Conservation (phyloP, 2,888 invertebrate species). For the Mylabris sibirica region DNA sequence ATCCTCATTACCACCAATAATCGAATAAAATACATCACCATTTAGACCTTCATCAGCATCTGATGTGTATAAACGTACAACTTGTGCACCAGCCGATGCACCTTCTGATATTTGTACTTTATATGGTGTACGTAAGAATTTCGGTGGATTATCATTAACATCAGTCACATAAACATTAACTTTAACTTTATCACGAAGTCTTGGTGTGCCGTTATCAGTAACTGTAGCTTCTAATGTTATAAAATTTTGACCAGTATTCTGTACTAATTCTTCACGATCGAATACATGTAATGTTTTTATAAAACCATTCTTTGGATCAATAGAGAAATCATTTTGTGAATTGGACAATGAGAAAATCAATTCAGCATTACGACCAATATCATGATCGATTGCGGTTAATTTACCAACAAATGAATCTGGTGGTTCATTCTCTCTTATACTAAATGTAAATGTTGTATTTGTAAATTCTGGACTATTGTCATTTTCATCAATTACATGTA, state of each 20-base stretch:
- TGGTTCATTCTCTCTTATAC: constrained; percentile 86
- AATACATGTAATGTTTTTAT: constrained; percentile 85
- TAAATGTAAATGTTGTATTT: constrained; percentile 89
- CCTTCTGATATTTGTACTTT: constrained; percentile 91
- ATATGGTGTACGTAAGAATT: constrained; percentile 84
- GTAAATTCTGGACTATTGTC: constrained; percentile 94
- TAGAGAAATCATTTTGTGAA: constrained; percentile 81
- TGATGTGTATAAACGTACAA: constrained; percentile 84
- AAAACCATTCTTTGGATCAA: constrained; percentile 90
- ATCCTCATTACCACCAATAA: constrained; percentile 82
- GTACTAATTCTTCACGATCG: constrained; percentile 87
- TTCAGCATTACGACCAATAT: constrained; percentile 92
- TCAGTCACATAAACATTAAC: constrained; percentile 88
- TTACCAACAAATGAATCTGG: constrained; percentile 92
- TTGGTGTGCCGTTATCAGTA: constrained; percentile 80
- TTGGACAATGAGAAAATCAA: constrained; percentile 80
- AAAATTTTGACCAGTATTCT: constrained; percentile 78
- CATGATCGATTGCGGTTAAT: constrained; percentile 86
- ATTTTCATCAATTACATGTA: constrained; percentile 95
- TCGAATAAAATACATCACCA: constrained; percentile 86
- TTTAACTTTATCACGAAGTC: constrained; percentile 84
- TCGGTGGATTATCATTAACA: constrained; percentile 89
- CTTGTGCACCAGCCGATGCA: constrained; percentile 79
- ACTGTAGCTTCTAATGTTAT: constrained; percentile 87
- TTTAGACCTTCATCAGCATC: constrained; percentile 90